These are phyloP conservation scores for Sciurus vulgaris DNA, from an alignment of 2,797 vertebrate genomes.

Conservation along the genomic window DNA sequence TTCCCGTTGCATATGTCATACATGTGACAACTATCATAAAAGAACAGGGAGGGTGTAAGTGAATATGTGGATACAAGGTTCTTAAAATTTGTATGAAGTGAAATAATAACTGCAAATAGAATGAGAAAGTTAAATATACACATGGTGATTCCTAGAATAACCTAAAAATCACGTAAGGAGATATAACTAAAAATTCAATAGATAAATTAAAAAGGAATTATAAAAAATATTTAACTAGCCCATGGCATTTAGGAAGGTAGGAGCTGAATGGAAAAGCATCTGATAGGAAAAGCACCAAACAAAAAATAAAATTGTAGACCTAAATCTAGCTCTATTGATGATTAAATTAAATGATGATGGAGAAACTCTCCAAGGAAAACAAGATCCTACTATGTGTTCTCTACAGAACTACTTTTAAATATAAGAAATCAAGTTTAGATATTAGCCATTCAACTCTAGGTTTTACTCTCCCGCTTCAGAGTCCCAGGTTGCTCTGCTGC, in stretches of 20 bases:
- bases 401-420: too few species aligned
- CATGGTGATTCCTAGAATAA: background rate
- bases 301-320: too few species aligned
- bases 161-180: background rate
- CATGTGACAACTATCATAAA: background rate
- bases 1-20: background rate
- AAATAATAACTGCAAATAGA: background rate
- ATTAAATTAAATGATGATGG: too few species aligned
- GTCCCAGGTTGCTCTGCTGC: too few species aligned
- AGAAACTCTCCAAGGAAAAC: too few species aligned
- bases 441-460: too few species aligned
- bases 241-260: background rate
- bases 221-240: background rate
- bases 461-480: too few species aligned
- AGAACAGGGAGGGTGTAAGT: background rate
- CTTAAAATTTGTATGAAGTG: background rate
- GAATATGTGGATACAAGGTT: background rate
- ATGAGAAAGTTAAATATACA: background rate
- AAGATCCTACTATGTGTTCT: too few species aligned
- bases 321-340: too few species aligned
- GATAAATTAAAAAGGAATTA: background rate
- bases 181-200: background rate
- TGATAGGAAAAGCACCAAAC: background rate
- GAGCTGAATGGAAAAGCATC: background rate
- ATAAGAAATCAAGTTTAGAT: too few species aligned